Percentiles rank a stretch among this genome's conserved stretches.
Conservation (phyloP, 2,888 invertebrate species). For the Drosophila planitibia region DNA sequence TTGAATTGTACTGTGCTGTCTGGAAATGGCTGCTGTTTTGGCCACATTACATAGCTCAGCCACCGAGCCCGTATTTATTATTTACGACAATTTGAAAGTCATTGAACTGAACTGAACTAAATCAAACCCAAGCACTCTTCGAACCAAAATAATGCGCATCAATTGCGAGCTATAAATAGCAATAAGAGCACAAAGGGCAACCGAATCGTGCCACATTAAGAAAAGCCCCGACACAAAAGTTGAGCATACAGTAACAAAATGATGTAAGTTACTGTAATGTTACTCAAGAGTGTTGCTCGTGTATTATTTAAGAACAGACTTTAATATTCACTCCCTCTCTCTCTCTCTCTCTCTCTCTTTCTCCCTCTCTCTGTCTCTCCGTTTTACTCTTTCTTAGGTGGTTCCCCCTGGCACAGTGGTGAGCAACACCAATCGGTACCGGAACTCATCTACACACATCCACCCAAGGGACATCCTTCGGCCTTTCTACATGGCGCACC, state of each 20-base stretch:
- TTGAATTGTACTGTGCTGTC: conserved; percentile 15
- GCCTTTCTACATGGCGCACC: conserved; percentile 83
- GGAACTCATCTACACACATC: conserved; percentile 84
- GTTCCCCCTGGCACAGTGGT: conserved; percentile 83
- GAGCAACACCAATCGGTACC: conserved; percentile 79
- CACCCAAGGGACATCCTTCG: conserved; percentile 84
- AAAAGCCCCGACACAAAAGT: conserved; percentile 33
- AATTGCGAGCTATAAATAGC: conserved; percentile 63
- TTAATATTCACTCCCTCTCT: conserved; percentile 4
- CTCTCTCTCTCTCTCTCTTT: not conserved
- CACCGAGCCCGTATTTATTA: conserved; percentile 38
- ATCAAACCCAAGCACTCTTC: conserved; percentile 30
- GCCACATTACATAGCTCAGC: conserved; percentile 13
- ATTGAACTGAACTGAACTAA: conserved; percentile 62
- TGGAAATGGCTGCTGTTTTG: conserved; percentile 10
- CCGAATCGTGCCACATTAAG: conserved; percentile 5
- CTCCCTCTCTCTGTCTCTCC: not conserved
- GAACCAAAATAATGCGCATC: conserved; percentile 46
- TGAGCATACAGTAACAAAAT: not conserved
- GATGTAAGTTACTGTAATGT: conserved; percentile 16
- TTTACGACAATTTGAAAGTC: conserved; percentile 74
- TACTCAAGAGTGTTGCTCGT: conserved; percentile 7
- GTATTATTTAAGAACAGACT: conserved; percentile 28
- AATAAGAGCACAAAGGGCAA: conserved; percentile 29
- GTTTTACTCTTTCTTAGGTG: conserved; percentile 61